phyloP scores from a whole-genome alignment of 2,888 invertebrate species.

The Pycnomerus fuliginosus region DNA sequence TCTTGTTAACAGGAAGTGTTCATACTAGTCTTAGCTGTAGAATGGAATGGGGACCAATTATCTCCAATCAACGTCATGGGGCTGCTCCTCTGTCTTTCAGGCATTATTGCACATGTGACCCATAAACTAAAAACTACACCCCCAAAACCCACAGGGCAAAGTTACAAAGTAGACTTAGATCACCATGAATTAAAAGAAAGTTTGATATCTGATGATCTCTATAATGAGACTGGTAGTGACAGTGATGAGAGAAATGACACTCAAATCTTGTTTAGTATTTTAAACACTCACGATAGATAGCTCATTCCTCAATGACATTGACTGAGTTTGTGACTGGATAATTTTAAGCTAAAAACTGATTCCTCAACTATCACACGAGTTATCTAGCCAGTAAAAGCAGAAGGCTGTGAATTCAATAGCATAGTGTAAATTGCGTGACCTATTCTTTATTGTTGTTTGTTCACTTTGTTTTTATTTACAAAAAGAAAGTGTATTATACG shows the following conservation, averaged over 20 bases:
- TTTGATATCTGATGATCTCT: conserved; percentile 33
- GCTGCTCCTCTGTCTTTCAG: conserved; percentile 80
- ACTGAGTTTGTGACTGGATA: no score
- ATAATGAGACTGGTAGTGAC: conserved; percentile 36
- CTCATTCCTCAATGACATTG: no score
- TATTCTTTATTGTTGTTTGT: no score
- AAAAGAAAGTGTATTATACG: no score
- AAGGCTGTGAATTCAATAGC: no score
- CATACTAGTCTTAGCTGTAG: conserved; percentile 84
- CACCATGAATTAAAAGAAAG: conserved; percentile 44
- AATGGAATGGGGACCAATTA: conserved; percentile 83
- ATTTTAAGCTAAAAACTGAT: no score
- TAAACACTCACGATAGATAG: conserved; percentile 50
- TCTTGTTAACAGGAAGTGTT: conserved; percentile 78
- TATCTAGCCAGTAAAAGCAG: no score
- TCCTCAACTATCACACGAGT: no score
- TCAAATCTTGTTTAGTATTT: conserved; percentile 56
- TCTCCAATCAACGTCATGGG: conserved; percentile 82
- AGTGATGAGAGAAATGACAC: conserved; percentile 52
- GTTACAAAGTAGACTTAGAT: conserved; percentile 37
- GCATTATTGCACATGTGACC: conserved; percentile 81
- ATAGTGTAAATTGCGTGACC: no score
- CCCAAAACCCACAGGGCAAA: conserved; percentile 20
- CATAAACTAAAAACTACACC: conserved; percentile 59
- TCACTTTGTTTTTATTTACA: no score